A percentile compares a stretch with the other conserved stretches of the same genome.
phyloP scores from a whole-genome alignment of 1,140 invertebrate species.

The Drosophila elegans region DNA sequence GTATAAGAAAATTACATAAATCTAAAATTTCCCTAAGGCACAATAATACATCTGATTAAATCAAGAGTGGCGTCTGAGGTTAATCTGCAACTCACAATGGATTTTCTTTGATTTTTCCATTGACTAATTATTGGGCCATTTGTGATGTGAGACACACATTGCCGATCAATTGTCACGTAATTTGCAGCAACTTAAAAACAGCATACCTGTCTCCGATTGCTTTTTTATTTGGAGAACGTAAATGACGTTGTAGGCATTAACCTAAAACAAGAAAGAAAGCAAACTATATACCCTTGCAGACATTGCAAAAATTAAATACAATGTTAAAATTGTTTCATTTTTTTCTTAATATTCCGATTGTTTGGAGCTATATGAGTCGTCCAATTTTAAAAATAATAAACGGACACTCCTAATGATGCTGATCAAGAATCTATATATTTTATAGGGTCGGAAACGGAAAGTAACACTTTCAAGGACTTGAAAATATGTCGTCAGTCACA shows the following conservation, averaged over 20 bases:
- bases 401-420: no score
- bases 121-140: constrained; percentile 18
- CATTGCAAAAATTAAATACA: no score
- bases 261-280: constrained; percentile 37
- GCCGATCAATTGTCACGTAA: constrained; percentile 42
- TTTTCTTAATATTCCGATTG: no score
- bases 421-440: no score
- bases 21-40: background rate
- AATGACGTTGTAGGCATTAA: constrained; percentile 49
- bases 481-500: no score
- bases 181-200: constrained; percentile 38
- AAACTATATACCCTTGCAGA: no score
- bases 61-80: background rate
- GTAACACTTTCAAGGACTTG: no score
- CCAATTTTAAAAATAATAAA: no score
- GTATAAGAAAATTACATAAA: background rate
- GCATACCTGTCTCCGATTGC: constrained; percentile 11
- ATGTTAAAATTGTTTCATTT: no score
- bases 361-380: no score
- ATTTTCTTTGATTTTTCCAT: background rate
- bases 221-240: constrained; percentile 36
- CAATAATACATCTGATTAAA: background rate
- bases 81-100: background rate
- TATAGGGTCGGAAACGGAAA: no score
- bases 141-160: constrained; percentile 17